Conservation (phyloP, 2,113 vertebrate genomes). For the Bothrops jararaca region DNA sequence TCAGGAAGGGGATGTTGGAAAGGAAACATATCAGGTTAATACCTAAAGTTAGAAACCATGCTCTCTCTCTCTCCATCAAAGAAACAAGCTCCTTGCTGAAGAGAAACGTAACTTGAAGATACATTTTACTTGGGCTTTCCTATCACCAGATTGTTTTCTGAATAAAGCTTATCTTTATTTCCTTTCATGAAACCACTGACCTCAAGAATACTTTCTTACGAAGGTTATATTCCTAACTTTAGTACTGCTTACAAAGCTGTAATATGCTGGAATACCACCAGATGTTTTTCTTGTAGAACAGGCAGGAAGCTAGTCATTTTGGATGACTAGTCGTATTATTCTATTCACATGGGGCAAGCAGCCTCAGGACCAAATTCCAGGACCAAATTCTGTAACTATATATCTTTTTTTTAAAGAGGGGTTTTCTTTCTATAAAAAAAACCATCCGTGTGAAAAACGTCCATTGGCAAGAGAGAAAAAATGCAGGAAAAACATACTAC, state of each 20-base stretch:
- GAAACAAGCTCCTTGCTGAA: not conserved
- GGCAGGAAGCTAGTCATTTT: not conserved
- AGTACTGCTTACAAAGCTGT: not conserved
- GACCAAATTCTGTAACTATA: not conserved
- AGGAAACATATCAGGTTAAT: not conserved
- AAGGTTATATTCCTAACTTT: not conserved
- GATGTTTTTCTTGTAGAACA: conserved; percentile 2
- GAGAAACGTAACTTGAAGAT: not conserved
- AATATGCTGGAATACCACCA: not conserved
- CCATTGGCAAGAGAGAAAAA: not conserved
- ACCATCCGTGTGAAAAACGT: not conserved
- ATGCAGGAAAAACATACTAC: not conserved
- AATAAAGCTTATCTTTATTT: not conserved
- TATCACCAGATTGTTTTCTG: not conserved
- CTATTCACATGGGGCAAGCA: not conserved
- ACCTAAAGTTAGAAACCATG: not conserved
- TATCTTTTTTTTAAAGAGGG: not conserved
- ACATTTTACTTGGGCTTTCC: not conserved
- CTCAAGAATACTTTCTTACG: not conserved
- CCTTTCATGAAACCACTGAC: not conserved
- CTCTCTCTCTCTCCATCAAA: not conserved
- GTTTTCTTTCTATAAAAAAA: conserved; percentile 19
- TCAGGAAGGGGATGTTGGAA: not conserved
- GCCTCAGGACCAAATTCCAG: not conserved
- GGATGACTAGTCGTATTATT: not conserved